These are phyloP conservation scores for Cacoxenus indagator DNA, from an alignment of 2,888 invertebrate genomes.

Conservation along the genomic window DNA sequence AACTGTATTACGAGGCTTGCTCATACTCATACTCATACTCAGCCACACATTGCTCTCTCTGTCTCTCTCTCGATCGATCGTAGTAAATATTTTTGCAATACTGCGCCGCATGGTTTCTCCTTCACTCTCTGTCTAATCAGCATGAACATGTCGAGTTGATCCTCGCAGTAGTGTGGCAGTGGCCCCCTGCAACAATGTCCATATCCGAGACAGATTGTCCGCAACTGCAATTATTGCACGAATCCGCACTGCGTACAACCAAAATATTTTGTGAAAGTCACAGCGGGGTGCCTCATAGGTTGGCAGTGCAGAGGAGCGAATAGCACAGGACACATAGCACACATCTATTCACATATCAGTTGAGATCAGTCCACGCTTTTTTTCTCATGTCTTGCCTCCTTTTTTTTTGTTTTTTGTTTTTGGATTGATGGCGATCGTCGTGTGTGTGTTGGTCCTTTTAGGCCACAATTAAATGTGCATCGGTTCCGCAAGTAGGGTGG, in stretches of 20 bases:
- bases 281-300: constrained; percentile 49
- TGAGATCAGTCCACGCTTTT: neutral
- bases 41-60: constrained; percentile 41
- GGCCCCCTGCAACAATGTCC: constrained; percentile 32
- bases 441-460: constrained; percentile 54
- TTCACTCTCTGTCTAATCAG: constrained; percentile 12
- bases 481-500: constrained; percentile 69
- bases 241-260: constrained; percentile 66
- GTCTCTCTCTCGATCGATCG: constrained; percentile 34
- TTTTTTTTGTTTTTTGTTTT: constrained; percentile 34
- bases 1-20: constrained; percentile 5
- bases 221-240: constrained; percentile 54
- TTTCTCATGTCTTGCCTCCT: constrained; percentile 39
- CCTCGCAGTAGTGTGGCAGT: neutral
- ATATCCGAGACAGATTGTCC: constrained; percentile 55
- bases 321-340: constrained; percentile 16
- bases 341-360: constrained; percentile 23
- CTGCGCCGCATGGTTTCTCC: constrained; percentile 46
- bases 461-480: constrained; percentile 63
- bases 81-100: constrained; percentile 50
- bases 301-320: neutral
- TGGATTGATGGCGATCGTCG: constrained; percentile 15
- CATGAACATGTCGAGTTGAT: constrained; percentile 9
- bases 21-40: constrained; percentile 5
- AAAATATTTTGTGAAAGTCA: constrained; percentile 70